Base-by-base conservation (phyloP, 2,113 vertebrate species). In the Chaetodon trifascialis region DNA sequence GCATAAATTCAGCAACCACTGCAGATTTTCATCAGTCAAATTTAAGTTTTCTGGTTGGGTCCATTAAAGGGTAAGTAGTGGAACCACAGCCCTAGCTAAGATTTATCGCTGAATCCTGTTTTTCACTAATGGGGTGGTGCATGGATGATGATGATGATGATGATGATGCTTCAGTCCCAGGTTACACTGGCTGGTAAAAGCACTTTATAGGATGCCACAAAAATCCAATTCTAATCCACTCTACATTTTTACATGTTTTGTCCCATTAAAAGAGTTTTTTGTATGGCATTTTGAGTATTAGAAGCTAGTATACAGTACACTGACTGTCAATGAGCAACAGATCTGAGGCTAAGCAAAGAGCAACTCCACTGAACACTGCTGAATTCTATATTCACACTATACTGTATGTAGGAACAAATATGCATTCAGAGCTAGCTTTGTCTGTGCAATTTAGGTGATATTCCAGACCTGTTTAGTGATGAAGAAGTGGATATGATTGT, bases 401-500 rank as follows among this genome's bases (percentile, higher is more conserved):
- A 17, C 47, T 59, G 17, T 73, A 25, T 54, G 49, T 4, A 56
- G 21, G 21, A 60, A 65, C 19, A 68, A 40, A 72, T 46, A 5
- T 5, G 65, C 11, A 65, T 30, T 30, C 65, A 55, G 40, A 76
- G 14, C 19, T 51, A 7, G 12, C 30, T 10, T 70, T 42, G 72
- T 44, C 64, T 0, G 16, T 80, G 30, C 84, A 79, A 38, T 82
- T 67, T 63, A 95, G 94, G 94, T 40, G 93, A 95, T 83, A 96
- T 94, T 79, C 92, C 93, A 52, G 90, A 93, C 73, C 90, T 96
- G 56, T 96, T 97, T 68, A 95, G 65, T 40, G 93, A 95, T 87
- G 94, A 95, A 34, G 93, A 97, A 76, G 73, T 91, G 59, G 92
- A 95, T 52, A 94, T 74, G 87, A 92, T 95, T 2, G 83, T 96